These are phyloP conservation scores for Osmerus eperlanus DNA, from an alignment of 2,113 vertebrate genomes.

Conservation along the genomic window DNA sequence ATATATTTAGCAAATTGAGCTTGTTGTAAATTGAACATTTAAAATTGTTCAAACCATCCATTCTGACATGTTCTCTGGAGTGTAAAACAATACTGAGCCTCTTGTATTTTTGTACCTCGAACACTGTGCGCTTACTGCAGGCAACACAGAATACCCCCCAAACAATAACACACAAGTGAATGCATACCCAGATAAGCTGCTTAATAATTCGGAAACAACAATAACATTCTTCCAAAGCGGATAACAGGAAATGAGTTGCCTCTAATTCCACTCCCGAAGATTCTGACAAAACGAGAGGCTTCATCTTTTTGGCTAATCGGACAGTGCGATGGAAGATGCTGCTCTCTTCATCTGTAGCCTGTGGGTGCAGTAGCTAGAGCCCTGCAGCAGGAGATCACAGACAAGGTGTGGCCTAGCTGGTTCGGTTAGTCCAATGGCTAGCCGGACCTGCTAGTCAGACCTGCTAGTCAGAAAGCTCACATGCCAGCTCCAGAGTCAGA, in stretches of 20 bases:
- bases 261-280: constrained; percentile 49
- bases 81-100: neutral
- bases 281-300: neutral
- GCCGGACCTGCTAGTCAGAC: too few species aligned
- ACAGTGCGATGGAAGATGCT: too few species aligned
- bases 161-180: constrained; percentile 23
- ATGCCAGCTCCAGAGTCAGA: too few species aligned
- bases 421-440: neutral
- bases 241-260: constrained; percentile 37
- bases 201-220: constrained; percentile 29
- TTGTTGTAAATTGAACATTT: neutral
- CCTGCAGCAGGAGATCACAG: constrained; percentile 40
- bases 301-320: too few species aligned
- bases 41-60: neutral
- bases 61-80: too few species aligned
- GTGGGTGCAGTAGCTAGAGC: constrained; percentile 27
- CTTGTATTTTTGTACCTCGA: neutral
- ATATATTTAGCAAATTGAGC: neutral
- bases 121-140: neutral
- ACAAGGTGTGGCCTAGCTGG: constrained; percentile 30
- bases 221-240: constrained; percentile 39
- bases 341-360: too few species aligned
- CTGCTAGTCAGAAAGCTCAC: too few species aligned
- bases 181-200: constrained; percentile 5
- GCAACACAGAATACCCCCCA: constrained; percentile 17